phyloP scores from a whole-genome alignment of 2,797 vertebrate genomes.

The Anomalospiza imberbis region DNA sequence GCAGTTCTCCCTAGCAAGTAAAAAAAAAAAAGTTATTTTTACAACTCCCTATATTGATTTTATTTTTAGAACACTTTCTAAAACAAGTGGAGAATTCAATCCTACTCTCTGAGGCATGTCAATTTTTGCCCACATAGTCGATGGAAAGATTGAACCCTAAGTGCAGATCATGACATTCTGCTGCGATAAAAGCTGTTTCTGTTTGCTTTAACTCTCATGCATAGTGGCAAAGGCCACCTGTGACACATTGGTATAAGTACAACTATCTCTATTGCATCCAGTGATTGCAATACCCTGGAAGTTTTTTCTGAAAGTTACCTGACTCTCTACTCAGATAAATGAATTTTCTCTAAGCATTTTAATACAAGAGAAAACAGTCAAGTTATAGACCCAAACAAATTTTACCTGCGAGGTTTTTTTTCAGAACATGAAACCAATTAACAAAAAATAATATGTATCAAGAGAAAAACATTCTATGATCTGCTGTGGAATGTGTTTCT shows the following conservation, averaged over 20 bases:
- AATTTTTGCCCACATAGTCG: conserved; percentile 64
- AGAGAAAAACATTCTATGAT: neutral
- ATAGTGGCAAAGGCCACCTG: conserved; percentile 53
- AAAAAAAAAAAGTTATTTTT: conserved; percentile 54
- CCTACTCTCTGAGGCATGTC: conserved; percentile 57
- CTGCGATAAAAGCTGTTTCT: conserved; percentile 74
- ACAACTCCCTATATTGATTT: conserved; percentile 27
- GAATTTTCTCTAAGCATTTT: conserved; percentile 8
- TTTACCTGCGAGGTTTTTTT: neutral
- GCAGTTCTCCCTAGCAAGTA: conserved; percentile 18
- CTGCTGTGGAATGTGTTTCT: neutral
- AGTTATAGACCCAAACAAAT: neutral
- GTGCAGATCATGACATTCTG: conserved; percentile 68
- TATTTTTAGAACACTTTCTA: conserved; percentile 72
- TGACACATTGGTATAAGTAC: conserved; percentile 45
- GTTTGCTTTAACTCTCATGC: conserved; percentile 65
- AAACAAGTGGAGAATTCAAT: conserved; percentile 59
- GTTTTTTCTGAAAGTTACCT: conserved; percentile 34
- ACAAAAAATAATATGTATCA: neutral
- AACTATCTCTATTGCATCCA: conserved; percentile 23
- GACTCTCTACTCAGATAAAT: neutral
- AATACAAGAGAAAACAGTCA: neutral
- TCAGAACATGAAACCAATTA: neutral
- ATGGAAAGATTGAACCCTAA: conserved; percentile 68
- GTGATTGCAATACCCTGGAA: neutral